Percentiles rank a stretch among this genome's conserved stretches.
phyloP scores from a whole-genome alignment of 2,113 vertebrate genomes.

The Myotis davidii region DNA sequence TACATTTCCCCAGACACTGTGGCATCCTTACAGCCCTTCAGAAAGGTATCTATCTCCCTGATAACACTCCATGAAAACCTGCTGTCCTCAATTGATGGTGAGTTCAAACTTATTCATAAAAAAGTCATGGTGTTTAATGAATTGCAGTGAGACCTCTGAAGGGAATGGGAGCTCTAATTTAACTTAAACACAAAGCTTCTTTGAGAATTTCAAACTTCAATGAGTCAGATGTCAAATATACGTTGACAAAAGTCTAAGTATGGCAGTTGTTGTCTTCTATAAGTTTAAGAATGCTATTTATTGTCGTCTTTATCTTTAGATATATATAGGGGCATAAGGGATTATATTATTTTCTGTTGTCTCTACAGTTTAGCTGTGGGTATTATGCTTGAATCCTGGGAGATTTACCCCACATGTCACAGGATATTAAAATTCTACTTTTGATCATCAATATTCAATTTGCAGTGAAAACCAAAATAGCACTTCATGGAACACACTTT shows the following conservation, averaged over 20 bases:
- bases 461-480: background rate
- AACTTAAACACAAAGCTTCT: background rate
- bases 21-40: background rate
- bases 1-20: background rate
- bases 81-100: background rate
- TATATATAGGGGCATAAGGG: background rate
- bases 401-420: background rate
- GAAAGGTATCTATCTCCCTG: background rate
- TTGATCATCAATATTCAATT: conserved; percentile 17
- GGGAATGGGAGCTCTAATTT: background rate
- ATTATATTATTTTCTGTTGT: background rate
- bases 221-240: background rate
- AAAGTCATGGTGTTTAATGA: background rate
- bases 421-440: background rate
- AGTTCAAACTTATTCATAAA: background rate
- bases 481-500: background rate
- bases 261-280: background rate
- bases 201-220: background rate
- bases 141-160: background rate
- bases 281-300: background rate
- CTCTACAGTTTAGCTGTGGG: background rate
- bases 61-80: background rate
- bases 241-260: background rate
- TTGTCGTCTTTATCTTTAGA: background rate
- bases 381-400: background rate